phyloP scores from a whole-genome alignment of 2,888 invertebrate species.

The Epinotia bilunana region DNA sequence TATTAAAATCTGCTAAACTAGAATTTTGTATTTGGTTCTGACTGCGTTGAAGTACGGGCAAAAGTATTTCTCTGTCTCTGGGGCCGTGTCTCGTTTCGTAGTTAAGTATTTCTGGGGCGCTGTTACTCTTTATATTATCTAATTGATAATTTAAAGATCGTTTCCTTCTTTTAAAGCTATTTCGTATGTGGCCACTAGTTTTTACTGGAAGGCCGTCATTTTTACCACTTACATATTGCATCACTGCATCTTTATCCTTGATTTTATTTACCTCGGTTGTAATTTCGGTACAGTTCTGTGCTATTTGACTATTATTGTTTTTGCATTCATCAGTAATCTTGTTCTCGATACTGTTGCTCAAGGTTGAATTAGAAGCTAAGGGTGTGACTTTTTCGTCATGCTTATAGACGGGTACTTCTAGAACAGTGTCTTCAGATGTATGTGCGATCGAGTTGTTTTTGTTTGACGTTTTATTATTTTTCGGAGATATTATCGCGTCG shows the following conservation, averaged over 20 bases:
- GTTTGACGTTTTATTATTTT: constrained; percentile 29
- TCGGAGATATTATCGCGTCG: constrained; percentile 58
- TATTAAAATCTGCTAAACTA: constrained; percentile 71
- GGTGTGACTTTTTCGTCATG: constrained; percentile 34
- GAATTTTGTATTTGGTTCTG: constrained; percentile 59
- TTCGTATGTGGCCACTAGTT: constrained; percentile 64
- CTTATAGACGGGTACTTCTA: constrained; percentile 8
- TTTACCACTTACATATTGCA: constrained; percentile 71
- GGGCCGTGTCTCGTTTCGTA: constrained; percentile 65
- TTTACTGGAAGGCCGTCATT: constrained; percentile 57
- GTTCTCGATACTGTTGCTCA: constrained; percentile 37
- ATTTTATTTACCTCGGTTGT: constrained; percentile 46
- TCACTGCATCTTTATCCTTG: constrained; percentile 56
- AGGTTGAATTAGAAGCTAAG: constrained; percentile 35
- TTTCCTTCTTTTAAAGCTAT: constrained; percentile 66
- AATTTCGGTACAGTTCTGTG: constrained; percentile 18
- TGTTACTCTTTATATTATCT: constrained; percentile 45
- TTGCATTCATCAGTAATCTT: constrained; percentile 45
- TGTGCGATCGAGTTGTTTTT: background rate
- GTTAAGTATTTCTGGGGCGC: constrained; percentile 62
- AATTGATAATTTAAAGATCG: constrained; percentile 50
- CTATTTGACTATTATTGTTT: constrained; percentile 37
- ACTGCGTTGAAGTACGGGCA: constrained; percentile 51
- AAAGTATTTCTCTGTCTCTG: constrained; percentile 50
- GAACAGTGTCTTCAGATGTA: background rate